Evolutionary conservation across 2,797 vertebrate species (phyloP).

Genomic region (Phalloptychus januarius): DNA sequence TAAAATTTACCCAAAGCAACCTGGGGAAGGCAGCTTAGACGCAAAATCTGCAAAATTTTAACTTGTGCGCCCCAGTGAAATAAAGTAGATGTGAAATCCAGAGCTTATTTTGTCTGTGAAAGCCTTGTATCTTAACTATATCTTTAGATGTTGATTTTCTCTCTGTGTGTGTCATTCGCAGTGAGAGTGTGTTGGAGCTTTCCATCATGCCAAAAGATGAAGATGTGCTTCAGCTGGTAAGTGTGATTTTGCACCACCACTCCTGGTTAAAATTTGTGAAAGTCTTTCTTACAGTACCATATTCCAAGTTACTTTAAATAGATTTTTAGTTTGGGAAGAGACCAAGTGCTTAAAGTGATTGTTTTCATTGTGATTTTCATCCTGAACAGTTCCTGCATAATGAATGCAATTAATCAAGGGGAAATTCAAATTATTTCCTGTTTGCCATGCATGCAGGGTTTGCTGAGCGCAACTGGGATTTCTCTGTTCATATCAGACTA

Average conservation of each 20-base stretch:
- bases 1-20: background rate
- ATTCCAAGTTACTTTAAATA: too few species aligned
- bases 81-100: background rate
- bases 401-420: too few species aligned
- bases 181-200: slow-evolving; percentile 92
- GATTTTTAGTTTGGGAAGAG: too few species aligned
- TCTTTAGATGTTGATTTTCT: slow-evolving; percentile 6
- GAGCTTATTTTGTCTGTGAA: background rate
- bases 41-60: background rate
- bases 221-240: slow-evolving; percentile 97
- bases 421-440: too few species aligned
- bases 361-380: too few species aligned
- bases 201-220: slow-evolving; percentile 98
- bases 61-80: background rate
- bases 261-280: background rate
- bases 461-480: background rate
- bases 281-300: background rate
- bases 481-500: background rate
- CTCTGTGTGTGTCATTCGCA: slow-evolving; percentile 51
- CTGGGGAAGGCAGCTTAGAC: background rate
- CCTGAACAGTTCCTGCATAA: too few species aligned
- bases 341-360: too few species aligned
- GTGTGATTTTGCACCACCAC: slow-evolving; percentile 50
- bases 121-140: background rate
- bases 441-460: background rate